Percentiles rank a stretch among this genome's conserved stretches.
Conservation (phyloP, 2,113 vertebrate genomes). For the human region DNA sequence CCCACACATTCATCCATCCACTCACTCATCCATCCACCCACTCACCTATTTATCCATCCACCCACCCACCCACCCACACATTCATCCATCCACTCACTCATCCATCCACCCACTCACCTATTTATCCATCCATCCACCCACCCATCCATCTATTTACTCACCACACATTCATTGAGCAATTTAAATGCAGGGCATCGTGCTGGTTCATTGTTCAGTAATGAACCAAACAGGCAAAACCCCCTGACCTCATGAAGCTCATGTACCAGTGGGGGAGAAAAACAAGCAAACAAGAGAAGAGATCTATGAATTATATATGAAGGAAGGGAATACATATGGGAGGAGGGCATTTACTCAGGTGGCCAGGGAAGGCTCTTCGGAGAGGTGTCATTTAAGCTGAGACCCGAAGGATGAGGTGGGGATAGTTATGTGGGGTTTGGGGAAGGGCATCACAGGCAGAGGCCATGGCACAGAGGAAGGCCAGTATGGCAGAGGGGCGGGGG, state of each 20-base stretch:
- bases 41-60: accelerated
- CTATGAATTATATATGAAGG: neutral
- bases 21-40: no score
- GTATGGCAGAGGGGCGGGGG: neutral
- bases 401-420: neutral
- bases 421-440: neutral
- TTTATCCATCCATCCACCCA: no score
- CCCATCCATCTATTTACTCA: neutral
- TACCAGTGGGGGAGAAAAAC: neutral
- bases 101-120: no score
- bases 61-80: no score
- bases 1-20: no score
- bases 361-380: neutral
- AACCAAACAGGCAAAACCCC: neutral
- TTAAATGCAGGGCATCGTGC: neutral
- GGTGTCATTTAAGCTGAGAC: neutral
- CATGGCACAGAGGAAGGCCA: neutral
- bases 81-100: no score
- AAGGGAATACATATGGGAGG: accelerated
- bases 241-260: neutral
- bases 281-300: neutral
- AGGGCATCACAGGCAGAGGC: neutral
- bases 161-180: neutral
- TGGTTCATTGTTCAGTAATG: neutral
- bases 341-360: neutral